phyloP scores from a whole-genome alignment of 2,888 invertebrate species.

The Melanchra persicariae region DNA sequence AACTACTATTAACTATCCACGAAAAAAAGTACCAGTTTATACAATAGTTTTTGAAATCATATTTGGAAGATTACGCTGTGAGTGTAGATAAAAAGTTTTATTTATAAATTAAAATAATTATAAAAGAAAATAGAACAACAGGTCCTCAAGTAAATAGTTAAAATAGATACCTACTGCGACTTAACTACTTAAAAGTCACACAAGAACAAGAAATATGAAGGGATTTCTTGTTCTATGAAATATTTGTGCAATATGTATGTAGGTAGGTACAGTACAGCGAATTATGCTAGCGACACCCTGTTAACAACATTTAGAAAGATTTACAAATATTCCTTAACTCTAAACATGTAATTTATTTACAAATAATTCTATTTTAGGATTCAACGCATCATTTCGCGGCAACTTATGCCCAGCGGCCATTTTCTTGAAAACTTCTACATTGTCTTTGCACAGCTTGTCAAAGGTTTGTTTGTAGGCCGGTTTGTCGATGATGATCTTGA shows the following conservation, averaged over 20 bases:
- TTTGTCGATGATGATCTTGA: constrained; percentile 50
- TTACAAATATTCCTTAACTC: constrained; percentile 14
- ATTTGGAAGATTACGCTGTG: too few relatives aligned
- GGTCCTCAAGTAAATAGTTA: background rate
- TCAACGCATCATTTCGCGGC: constrained; percentile 59
- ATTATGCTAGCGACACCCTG: background rate
- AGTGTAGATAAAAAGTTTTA: too few relatives aligned
- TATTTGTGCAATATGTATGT: background rate
- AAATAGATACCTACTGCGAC: background rate
- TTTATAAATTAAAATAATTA: too few relatives aligned
- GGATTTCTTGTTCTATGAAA: background rate
- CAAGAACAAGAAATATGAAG: too few relatives aligned
- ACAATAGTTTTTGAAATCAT: too few relatives aligned
- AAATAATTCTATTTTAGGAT: constrained; percentile 77
- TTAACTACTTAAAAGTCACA: too few relatives aligned
- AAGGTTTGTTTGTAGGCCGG: constrained; percentile 66
- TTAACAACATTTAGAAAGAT: background rate
- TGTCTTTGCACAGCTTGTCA: constrained; percentile 73
- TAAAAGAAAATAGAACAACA: too few relatives aligned
- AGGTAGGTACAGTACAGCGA: background rate
- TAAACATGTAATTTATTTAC: constrained; percentile 63
- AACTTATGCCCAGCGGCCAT: constrained; percentile 55
- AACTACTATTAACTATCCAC: too few relatives aligned
- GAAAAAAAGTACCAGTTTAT: too few relatives aligned
- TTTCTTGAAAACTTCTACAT: constrained; percentile 68